A percentile compares a stretch with the other conserved stretches of the same genome.
These are phyloP conservation scores for Acromyrmex charruanus DNA, from an alignment of 1,140 invertebrate genomes.

Conservation along the genomic window DNA sequence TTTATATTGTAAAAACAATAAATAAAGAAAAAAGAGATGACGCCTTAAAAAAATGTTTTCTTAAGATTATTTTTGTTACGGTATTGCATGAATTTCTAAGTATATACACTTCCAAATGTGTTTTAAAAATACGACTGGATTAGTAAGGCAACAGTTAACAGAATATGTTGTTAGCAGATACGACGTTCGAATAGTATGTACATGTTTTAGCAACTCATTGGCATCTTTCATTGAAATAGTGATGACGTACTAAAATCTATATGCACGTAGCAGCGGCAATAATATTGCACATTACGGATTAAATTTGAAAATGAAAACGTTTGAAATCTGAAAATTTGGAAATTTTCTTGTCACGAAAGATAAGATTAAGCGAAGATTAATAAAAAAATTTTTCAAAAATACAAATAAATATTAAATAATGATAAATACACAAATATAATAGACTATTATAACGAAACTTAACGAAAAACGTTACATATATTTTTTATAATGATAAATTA, in stretches of 20 bases:
- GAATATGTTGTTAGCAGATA: background rate
- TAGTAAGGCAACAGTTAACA: background rate
- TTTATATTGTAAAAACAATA: no score
- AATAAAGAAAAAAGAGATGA: no score
- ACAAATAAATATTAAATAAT: background rate
- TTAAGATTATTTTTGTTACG: no score
- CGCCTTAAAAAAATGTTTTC: no score
- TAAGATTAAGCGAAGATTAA: background rate
- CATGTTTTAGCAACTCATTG: constrained; percentile 6
- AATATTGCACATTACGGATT: background rate
- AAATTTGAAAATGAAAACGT: background rate
- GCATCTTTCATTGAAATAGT: background rate
- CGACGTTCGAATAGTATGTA: background rate
- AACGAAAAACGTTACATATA: background rate
- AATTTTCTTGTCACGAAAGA: background rate
- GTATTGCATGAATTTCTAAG: no score
- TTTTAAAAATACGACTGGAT: constrained; percentile 18
- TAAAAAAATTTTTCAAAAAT: background rate
- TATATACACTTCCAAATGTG: no score
- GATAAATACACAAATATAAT: background rate
- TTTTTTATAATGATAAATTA: background rate
- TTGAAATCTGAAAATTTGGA: background rate
- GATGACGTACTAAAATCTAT: background rate
- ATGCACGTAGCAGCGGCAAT: background rate
- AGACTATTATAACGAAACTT: background rate